Percentiles rank a stretch among this genome's conserved stretches.
Conservation (phyloP, 2,797 vertebrate species). For the Nyctalus aviator region DNA sequence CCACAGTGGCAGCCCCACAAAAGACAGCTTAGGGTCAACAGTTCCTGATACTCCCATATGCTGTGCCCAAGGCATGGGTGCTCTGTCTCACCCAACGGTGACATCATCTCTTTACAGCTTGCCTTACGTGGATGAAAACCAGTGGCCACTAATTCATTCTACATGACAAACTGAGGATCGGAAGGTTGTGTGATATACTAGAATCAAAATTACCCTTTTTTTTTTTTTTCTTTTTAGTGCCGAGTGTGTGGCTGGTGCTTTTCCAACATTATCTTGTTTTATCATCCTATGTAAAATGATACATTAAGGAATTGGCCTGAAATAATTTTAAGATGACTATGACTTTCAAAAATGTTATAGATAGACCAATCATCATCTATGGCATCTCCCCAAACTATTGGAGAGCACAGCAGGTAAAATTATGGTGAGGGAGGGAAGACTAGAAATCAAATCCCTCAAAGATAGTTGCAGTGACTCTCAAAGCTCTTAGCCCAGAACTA, state of each 20-base stretch:
- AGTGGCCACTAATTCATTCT: neutral
- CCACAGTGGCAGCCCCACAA: neutral
- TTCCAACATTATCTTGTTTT: neutral
- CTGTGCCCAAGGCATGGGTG: neutral
- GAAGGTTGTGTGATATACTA: neutral
- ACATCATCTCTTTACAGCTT: neutral
- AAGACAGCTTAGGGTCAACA: neutral
- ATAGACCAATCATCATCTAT: neutral
- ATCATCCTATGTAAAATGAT: neutral
- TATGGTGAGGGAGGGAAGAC: neutral
- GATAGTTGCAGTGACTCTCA: neutral
- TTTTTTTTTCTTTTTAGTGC: neutral
- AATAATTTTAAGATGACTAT: slow-evolving; percentile 5
- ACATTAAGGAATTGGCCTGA: slow-evolving; percentile 43
- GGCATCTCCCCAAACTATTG: neutral
- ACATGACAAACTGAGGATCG: neutral
- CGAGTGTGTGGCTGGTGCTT: neutral
- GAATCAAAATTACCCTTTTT: slow-evolving; percentile 6
- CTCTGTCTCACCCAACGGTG: neutral
- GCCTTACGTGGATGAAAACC: neutral
- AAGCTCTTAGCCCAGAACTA: neutral
- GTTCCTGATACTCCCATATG: neutral
- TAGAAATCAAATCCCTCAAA: slow-evolving; percentile 6
- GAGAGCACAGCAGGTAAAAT: neutral
- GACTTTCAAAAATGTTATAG: neutral